Evolutionary conservation across 64 coral and sea anemone species (phyloP).

Genomic region (Actinia equina): DNA sequence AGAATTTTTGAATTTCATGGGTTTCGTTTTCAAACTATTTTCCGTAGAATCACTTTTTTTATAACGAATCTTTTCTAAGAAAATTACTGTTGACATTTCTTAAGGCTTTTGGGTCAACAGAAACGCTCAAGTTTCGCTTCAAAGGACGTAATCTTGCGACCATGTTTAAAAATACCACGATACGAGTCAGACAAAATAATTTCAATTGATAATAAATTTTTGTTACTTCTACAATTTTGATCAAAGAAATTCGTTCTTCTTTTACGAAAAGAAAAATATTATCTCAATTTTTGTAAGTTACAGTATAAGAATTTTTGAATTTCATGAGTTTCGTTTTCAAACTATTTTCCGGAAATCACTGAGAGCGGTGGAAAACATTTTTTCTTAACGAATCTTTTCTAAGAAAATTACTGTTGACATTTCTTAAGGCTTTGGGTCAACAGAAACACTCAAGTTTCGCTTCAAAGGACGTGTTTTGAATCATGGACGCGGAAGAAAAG

Average conservation of each 20-base stretch:
- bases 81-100: not conserved
- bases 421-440: slow-evolving; percentile 6
- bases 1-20: too few relatives aligned
- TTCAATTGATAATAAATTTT: not conserved
- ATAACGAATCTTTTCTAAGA: not conserved
- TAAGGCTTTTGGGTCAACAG: not conserved
- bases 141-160: not conserved
- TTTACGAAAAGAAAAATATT: too few relatives aligned
- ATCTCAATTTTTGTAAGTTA: too few relatives aligned
- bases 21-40: too few relatives aligned
- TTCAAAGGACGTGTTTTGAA: not conserved
- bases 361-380: too few relatives aligned
- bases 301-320: too few relatives aligned
- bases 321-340: too few relatives aligned
- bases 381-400: not conserved
- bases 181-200: not conserved
- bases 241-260: too few relatives aligned
- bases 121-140: not conserved
- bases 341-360: too few relatives aligned
- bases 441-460: not conserved
- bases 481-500: not conserved
- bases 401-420: not conserved
- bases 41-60: too few relatives aligned
- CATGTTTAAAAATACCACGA: not conserved
- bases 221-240: not conserved